A percentile compares a stretch with the other conserved stretches of the same genome.
phyloP scores from a whole-genome alignment of 2,113 vertebrate species.

The Tichodroma muraria region DNA sequence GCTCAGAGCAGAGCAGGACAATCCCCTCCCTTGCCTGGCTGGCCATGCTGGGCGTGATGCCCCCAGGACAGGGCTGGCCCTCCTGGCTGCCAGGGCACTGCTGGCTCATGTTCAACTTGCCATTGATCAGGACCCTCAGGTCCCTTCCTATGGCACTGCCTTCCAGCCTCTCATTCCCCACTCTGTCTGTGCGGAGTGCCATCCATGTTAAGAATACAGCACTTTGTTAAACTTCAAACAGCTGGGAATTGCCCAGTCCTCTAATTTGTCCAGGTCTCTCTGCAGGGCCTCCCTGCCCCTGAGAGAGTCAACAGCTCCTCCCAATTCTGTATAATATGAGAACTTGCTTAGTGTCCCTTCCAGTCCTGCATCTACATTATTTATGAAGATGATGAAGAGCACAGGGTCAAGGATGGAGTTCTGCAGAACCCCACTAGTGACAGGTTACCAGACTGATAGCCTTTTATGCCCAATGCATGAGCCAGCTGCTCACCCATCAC shows the following conservation, averaged over 20 bases:
- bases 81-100: background rate
- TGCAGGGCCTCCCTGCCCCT: background rate
- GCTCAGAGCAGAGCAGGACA: background rate
- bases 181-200: no score
- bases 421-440: background rate
- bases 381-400: background rate
- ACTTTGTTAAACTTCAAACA: background rate
- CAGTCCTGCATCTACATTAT: background rate
- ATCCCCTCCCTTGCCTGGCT: background rate
- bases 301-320: background rate
- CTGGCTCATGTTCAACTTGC: rapidly evolving
- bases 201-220: background rate
- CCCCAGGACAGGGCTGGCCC: rapidly evolving
- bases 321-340: background rate
- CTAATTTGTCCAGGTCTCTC: background rate
- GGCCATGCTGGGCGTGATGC: background rate
- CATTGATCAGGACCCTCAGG: background rate
- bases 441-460: background rate
- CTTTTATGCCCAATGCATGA: background rate
- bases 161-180: background rate
- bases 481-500: background rate
- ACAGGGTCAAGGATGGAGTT: background rate
- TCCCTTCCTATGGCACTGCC: background rate
- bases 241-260: background rate
- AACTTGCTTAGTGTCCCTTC: background rate